Evolutionary conservation across 2,113 vertebrate species (phyloP), one percentile per base, ranked within the genome.

Genomic region (Ovibos moschatus): DNA sequence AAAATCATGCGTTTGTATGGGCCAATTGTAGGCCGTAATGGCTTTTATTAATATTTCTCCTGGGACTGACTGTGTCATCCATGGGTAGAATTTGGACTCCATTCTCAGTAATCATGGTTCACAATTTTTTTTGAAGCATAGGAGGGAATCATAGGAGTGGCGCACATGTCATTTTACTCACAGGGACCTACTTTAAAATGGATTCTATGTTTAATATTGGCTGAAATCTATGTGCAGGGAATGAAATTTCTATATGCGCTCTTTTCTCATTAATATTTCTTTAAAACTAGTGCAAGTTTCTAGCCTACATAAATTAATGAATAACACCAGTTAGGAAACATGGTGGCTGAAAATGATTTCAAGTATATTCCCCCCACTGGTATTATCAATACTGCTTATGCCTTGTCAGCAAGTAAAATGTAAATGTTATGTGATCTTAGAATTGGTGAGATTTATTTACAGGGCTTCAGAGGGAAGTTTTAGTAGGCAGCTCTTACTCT

Each of bases 361-460:
- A 23, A 5, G 47, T 21, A 0, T 36, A 5, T 43, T 60, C 60
- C 85, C 47, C 33, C 30, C 19, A 9, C 47, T 16, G 8, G 53
- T 28, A 40, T 57, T 16, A 71, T 17, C 45, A 14, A 5, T 11
- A 14, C 14, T 2, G 12, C 94, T 14, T 7, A 30, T 3, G 30
- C 5, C 83, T 86, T 87, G 62, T 87, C n/a, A 19, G n/a, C 7
- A 16, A 25, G 60, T 43, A 14, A 47, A 16, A 2, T 25, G 43
- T 83, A 30, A 60, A 25, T 25, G 47, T 27, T 33, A 12, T 0
- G 1, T 15, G 33, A 17, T 40, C 62, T 74, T 64, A 25, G n/a
- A 43, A 45, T 1, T 3, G 23, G n/a, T 5, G 82, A 57, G 6
- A 0, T 11, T 47, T 45, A 10, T 0, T 30, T 14, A 0, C 53